Base-by-base conservation (phyloP, 2,797 vertebrate species). In the Phylloscopus collybita region DNA sequence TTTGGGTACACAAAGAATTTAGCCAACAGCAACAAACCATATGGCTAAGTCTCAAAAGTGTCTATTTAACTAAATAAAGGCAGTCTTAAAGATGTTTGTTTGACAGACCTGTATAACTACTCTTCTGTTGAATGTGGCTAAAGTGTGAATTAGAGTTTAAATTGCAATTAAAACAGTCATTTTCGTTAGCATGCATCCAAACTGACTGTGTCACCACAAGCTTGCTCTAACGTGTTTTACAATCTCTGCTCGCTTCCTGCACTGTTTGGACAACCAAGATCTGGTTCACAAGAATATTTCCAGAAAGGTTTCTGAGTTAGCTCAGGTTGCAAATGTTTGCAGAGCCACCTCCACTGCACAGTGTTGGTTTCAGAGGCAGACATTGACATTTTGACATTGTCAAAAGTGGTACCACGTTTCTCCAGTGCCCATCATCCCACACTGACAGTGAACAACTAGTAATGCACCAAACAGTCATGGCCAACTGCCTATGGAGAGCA, bases 21-120 rank as follows among this genome's bases (percentile, higher is more conserved):
- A 93, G 82, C 93, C 83, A 93, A 84, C 75, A 96, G 73, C 80
- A 94, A 90, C 59, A 92, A 88, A 76, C 90, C 60, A 38, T 42
- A 66, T 71, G 70, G 56, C 27, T 72, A 53, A 62, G 50, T 45
- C 88, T 86, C 88, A 82, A 72, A 93, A 81, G 36, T 27, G 30
- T 85, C 44, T 73, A 32, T 88, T 97, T 91, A 87, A 94, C 26
- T 65, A 65, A 88, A 86, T 78, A 60, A 94, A 90, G 71, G n/a
- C 93, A 88, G 69, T 72, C 18, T 92, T 51, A 69, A 93, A 69
- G 36, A 26, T 80, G 40, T 88, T 95, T 93, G 17, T 93, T 80
- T 81, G 80, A 67, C 85, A 80, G 30, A 61, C 66, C 12, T 89
- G 38, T 54, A 19, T 73, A 95, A 86, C 56, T 81, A 44, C 57